A percentile compares a stretch with the other conserved stretches of the same genome.
Conservation (phyloP, 2,113 vertebrate genomes). For the Beaufortia kweichowensis region DNA sequence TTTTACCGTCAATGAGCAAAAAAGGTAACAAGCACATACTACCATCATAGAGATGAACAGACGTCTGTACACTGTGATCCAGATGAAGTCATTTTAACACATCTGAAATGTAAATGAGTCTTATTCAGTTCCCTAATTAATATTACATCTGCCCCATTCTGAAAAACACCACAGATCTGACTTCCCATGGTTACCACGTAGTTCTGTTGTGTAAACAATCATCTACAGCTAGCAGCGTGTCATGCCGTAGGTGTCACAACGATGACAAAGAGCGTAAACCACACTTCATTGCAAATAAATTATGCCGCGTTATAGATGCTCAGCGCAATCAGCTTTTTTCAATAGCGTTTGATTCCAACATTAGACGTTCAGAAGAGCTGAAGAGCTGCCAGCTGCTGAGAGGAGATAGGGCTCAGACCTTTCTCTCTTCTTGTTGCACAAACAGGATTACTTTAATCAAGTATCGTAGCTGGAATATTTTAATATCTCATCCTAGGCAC, state of each 20-base stretch:
- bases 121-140: slow-evolving; percentile 7
- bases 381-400: slow-evolving; percentile 51
- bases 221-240: not conserved
- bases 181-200: slow-evolving; percentile 13
- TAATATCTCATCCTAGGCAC: slow-evolving; percentile 40
- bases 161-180: not conserved
- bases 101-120: not conserved
- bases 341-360: slow-evolving; percentile 36
- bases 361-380: slow-evolving; percentile 18
- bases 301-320: slow-evolving; percentile 28
- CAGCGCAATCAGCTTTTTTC: slow-evolving; percentile 33
- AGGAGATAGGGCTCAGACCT: slow-evolving; percentile 51
- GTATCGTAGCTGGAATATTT: slow-evolving; percentile 42
- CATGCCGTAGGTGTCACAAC: slow-evolving; percentile 4
- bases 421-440: slow-evolving; percentile 47
- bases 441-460: slow-evolving; percentile 58
- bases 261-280: slow-evolving; percentile 12
- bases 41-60: too few species aligned
- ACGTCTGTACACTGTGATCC: not conserved
- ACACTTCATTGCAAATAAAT: slow-evolving; percentile 29
- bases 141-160: not conserved
- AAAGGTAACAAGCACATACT: too few species aligned
- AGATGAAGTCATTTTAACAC: not conserved
- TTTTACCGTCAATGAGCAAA: too few species aligned
- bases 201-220: slow-evolving; percentile 30